Evolutionary conservation across 53 echinoderm and acorn worm species (phyloP).

Genomic region (Echinometra lucunter): DNA sequence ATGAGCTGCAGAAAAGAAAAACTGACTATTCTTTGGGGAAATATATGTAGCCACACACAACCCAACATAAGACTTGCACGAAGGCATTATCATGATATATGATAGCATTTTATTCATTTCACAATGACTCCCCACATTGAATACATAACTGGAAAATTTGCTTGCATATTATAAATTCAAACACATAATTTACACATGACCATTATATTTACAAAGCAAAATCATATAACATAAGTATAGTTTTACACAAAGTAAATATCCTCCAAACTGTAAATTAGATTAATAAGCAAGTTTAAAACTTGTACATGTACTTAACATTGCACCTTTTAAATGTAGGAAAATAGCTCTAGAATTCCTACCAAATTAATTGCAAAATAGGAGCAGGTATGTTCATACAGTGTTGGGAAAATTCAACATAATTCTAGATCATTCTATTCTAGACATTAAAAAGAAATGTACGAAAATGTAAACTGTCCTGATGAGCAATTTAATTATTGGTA

Average conservation of each 20-base stretch:
- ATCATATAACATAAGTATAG: background rate
- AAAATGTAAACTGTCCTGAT: no score
- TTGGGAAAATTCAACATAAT: background rate
- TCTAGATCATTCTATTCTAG: background rate
- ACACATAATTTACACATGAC: constrained; percentile 8
- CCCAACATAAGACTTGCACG: background rate
- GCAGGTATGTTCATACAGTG: background rate
- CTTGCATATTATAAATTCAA: constrained; percentile 34
- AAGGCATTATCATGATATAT: background rate
- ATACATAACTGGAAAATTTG: background rate
- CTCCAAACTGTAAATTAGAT: background rate
- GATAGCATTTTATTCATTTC: constrained; percentile 44
- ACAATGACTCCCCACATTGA: background rate
- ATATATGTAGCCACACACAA: background rate
- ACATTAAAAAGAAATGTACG: background rate
- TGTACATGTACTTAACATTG: background rate
- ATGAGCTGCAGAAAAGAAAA: no score
- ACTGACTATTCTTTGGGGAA: background rate
- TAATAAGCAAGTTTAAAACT: background rate
- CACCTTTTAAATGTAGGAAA: constrained; percentile 26
- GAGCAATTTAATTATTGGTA: no score
- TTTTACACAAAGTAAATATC: constrained; percentile 1
- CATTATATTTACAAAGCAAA: constrained; percentile 8
- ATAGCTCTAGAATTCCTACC: background rate
- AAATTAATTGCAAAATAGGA: background rate